Evolutionary conservation across 2,888 invertebrate genomes (phyloP), one percentile per base, ranked within the genome.

Genomic region (Cryptophagus acutangulus): DNA sequence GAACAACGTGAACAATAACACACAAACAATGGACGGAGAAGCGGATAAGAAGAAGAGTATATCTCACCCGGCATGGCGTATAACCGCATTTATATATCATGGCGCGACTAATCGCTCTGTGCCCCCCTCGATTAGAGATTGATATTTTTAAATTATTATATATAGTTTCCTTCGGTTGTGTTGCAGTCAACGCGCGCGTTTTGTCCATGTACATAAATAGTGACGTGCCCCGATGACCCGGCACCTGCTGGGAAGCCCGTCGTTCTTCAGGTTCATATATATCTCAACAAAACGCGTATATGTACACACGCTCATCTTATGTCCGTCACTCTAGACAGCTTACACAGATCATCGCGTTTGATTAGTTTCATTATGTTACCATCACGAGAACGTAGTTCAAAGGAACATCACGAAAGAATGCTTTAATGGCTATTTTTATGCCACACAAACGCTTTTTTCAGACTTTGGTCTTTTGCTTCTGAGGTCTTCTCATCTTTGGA

Each of bases 161-260:
- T 15, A 31, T 8, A n/a, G n/a, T n/a, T n/a, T n/a, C n/a, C n/a
- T n/a, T n/a, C n/a, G 26, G 36, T 24, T 30, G 36, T 33, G 33
- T 13, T 36, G 43, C 36, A 33, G 40, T 31, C 31, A 31, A 31
- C 40, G 36, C 31, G 36, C 14, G 12, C 31, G 12, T 31, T 26
- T 31, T 31, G 31, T 31, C 31, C 16, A 29, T 39, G n/a, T n/a
- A n/a, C n/a, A n/a, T n/a, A n/a, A n/a, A 38, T 40, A 45, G 45
- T 54, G 57, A 57, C 52, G 51, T 49, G 55, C 49, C 51, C 49
- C n/a, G n/a, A n/a, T 54, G 57, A 57, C 57, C 56, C 43, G 48
- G 33, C 50, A 51, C 58, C 57, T 48, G 55, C 56, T 56, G 57
- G 37, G 58, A 49, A 46, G 43, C 46, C 49, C 41, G 46, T 37